Percentiles rank a stretch among this genome's conserved stretches.
These are phyloP conservation scores for Dufourea novaeangliae DNA, from an alignment of 1,140 invertebrate species.

Conservation along the genomic window DNA sequence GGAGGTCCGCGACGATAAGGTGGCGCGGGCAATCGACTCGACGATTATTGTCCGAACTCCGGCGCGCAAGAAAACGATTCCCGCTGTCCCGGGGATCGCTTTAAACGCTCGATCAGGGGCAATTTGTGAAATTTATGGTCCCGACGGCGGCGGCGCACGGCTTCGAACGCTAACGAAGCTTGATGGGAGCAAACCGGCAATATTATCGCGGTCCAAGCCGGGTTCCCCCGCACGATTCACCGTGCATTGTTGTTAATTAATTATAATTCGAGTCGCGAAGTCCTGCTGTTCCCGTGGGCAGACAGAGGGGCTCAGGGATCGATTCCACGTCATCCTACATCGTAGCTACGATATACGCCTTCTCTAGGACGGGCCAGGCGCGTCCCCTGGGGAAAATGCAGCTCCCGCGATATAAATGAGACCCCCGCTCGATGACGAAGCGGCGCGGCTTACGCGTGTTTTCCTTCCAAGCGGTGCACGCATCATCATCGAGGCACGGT, in stretches of 20 bases:
- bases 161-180: conserved; percentile 59
- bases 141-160: conserved; percentile 13
- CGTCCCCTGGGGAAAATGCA: no score
- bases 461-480: neutral
- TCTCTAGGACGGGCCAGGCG: no score
- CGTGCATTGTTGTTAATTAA: conserved; percentile 58
- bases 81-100: conserved; percentile 27
- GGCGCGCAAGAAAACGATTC: conserved; percentile 31
- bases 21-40: neutral
- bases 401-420: conserved; percentile 70
- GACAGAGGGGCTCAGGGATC: no score
- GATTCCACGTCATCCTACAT: no score
- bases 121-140: conserved; percentile 69
- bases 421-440: conserved; percentile 64
- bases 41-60: conserved; percentile 3
- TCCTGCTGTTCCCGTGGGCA: neutral
- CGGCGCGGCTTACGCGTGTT: conserved; percentile 41
- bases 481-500: neutral
- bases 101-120: conserved; percentile 64
- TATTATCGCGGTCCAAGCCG: conserved; percentile 19
- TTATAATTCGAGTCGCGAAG: conserved; percentile 49
- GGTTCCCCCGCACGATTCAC: conserved; percentile 7
- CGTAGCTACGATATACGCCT: no score
- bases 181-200: conserved; percentile 34
- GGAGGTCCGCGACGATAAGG: conserved; percentile 28